These are phyloP conservation scores for Cyclophora punctaria DNA, from an alignment of 2,888 invertebrate genomes.

Conservation along the genomic window DNA sequence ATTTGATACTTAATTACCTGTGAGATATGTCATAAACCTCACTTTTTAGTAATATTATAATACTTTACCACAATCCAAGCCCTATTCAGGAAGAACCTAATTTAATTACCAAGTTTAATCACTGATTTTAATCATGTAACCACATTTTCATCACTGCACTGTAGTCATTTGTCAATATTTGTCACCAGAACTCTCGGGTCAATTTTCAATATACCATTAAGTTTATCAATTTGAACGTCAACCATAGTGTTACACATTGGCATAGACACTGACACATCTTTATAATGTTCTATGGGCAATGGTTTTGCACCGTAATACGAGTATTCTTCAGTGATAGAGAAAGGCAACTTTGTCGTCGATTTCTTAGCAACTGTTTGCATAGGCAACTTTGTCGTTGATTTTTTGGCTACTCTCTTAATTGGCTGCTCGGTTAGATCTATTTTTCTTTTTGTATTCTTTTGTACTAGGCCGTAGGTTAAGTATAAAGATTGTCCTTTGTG, in stretches of 20 bases:
- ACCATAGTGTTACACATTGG: conserved; percentile 68
- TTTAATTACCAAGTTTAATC: too few relatives aligned
- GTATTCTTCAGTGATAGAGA: conserved; percentile 28
- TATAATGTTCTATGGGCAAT: conserved; percentile 41
- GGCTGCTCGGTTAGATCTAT: not conserved
- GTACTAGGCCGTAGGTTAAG: conserved; percentile 18
- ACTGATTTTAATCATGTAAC: too few relatives aligned
- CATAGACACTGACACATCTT: conserved; percentile 66
- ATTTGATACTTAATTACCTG: too few relatives aligned
- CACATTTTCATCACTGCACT: too few relatives aligned
- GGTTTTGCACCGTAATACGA: conserved; percentile 70
- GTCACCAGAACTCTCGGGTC: conserved; percentile 60
- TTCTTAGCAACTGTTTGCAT: conserved; percentile 49
- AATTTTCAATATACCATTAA: conserved; percentile 69
- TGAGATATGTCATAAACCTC: too few relatives aligned
- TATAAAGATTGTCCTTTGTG: conserved; percentile 27
- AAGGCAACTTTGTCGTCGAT: conserved; percentile 66
- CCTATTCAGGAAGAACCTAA: too few relatives aligned
- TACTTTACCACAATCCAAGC: too few relatives aligned
- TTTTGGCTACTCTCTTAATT: conserved; percentile 36
- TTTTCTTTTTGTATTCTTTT: conserved; percentile 14
- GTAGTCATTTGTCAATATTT: conserved; percentile 30
- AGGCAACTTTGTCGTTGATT: conserved; percentile 52
- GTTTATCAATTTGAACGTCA: conserved; percentile 56
- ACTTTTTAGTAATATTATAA: too few relatives aligned